Base-by-base conservation (phyloP, 2,113 vertebrate species). In the Bos javanicus region DNA sequence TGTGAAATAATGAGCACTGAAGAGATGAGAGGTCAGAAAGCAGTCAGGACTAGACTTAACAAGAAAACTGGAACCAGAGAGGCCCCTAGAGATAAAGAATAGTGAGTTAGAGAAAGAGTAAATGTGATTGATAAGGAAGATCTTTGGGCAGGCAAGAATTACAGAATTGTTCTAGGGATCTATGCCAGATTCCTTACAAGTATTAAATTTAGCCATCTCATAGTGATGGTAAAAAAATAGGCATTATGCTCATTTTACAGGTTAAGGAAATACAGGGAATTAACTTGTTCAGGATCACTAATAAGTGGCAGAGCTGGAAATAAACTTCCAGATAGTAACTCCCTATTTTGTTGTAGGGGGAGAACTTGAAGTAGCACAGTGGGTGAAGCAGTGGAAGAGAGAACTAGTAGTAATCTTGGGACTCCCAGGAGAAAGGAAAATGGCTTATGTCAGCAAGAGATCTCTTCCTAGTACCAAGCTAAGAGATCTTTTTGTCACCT, bases 251-350 rank as follows among this genome's bases (percentile, higher is more conserved):
- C 14, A 83, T 84, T 96, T 97, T 90, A 54, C 17, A 93, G 43
- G 74, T 84, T 74, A 94, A 92, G 52, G 43, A 91, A 54, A 52
- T 81, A 71, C 1, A 83, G 28, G 48, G 14, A 81, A 78, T 95
- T 96, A 91, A 82, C 50, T 97, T 93, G 33, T 57, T 92, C 21
- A 94, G 39, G 11, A 78, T 92, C 13, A 82, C 57, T 85, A 96
- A 3, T 17, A 89, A 80, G 8, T 46, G 39, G 21, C 43, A 95
- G 50, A 83, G 39, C 74, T 52, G 14, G 74, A 97, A 88, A 48
- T 82, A 85, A 81, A 62, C 26, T 91, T 87, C n/a, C 26, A 80
- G 30, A 25, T 90, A 81, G 39, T 62, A 57, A 71, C 62, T 84
- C 21, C 30, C 15, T 46, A 1, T 64, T 74, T 21, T 71, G 16